Percentiles rank a stretch among this genome's conserved stretches.
These are phyloP conservation scores for Actinernus sp. DNA, from an alignment of 92 coral and sea anemone genomes.

Conservation along the genomic window DNA sequence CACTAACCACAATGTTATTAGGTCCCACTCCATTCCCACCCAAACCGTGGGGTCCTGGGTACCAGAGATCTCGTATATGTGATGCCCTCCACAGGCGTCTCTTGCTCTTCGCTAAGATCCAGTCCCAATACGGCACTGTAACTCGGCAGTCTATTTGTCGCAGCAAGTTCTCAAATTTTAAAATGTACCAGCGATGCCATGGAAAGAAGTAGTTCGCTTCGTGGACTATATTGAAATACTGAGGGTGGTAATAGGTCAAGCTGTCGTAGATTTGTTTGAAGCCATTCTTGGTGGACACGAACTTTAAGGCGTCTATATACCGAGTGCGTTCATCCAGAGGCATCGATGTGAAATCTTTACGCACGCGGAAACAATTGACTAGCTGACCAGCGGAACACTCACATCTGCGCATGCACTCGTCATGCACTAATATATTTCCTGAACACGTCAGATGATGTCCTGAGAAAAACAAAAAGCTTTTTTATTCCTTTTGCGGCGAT, in stretches of 20 bases:
- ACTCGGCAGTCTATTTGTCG: slow-evolving; percentile 85
- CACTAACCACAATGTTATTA: slow-evolving; percentile 58
- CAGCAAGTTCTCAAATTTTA: slow-evolving; percentile 83
- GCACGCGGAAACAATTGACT: slow-evolving; percentile 70
- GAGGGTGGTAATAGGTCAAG: slow-evolving; percentile 54
- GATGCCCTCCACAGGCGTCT: slow-evolving; percentile 52
- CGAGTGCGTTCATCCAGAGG: slow-evolving; percentile 66
- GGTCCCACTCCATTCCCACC: slow-evolving; percentile 79
- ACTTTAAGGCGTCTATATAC: no score
- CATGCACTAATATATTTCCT: slow-evolving; percentile 11
- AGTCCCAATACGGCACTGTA: slow-evolving; percentile 95
- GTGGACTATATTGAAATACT: slow-evolving; percentile 65
- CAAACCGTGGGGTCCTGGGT: slow-evolving; percentile 78
- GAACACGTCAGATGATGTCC: no score
- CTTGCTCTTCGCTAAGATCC: slow-evolving; percentile 71
- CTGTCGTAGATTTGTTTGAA: slow-evolving; percentile 63
- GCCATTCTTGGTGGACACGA: no score
- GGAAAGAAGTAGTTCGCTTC: slow-evolving; percentile 95
- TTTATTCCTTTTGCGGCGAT: no score
- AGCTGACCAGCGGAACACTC: slow-evolving; percentile 60
- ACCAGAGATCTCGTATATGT: slow-evolving; percentile 78
- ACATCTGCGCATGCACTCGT: slow-evolving; percentile 77
- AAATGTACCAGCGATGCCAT: slow-evolving; percentile 94
- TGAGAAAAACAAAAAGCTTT: no score
- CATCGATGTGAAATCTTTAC: slow-evolving; percentile 87